Conservation (phyloP, 2,113 vertebrate genomes). For the Argyrosomus japonicus region DNA sequence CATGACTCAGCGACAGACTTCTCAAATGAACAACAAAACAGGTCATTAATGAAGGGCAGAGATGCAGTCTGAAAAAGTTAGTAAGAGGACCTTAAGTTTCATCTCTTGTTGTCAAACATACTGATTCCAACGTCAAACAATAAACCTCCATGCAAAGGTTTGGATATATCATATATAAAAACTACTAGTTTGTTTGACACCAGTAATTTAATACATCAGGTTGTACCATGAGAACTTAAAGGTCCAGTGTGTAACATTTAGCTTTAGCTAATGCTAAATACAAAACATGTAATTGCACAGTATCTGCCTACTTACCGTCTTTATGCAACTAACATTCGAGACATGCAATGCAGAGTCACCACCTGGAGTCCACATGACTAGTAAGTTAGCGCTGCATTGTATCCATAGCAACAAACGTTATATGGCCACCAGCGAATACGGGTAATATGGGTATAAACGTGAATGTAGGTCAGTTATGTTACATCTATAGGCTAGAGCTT, state of each 20-base stretch:
- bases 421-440: neutral
- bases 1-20: neutral
- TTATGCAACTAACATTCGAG: neutral
- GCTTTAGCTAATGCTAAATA: neutral
- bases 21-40: constrained; percentile 11
- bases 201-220: no score
- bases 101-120: neutral
- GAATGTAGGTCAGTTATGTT: neutral
- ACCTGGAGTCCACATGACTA: neutral
- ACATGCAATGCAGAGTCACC: neutral
- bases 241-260: no score
- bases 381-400: neutral
- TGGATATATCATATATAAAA: no score
- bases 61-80: neutral
- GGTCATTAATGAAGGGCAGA: neutral
- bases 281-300: neutral
- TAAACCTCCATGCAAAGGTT: neutral
- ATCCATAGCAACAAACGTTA: constrained; percentile 20
- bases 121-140: neutral
- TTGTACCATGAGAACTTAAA: no score
- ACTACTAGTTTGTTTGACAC: no score
- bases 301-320: neutral
- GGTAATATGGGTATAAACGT: constrained; percentile 1
- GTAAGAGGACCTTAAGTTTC: neutral
- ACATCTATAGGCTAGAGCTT: neutral